A percentile compares a stretch with the other conserved stretches of the same genome.
phyloP scores from a whole-genome alignment of 2,888 invertebrate genomes.

The Platypus cylindrus region DNA sequence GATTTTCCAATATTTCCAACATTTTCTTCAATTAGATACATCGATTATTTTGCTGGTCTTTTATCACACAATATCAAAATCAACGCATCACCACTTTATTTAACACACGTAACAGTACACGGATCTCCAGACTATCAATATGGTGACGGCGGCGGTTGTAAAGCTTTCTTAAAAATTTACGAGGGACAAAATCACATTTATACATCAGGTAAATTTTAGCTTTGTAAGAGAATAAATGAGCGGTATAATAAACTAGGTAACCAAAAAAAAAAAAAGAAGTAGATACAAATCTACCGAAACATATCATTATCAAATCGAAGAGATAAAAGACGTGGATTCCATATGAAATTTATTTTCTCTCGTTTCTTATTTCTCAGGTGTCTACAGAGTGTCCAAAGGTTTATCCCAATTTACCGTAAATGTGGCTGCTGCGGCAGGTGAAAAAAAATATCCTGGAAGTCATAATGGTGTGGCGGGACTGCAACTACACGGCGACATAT shows the following conservation, averaged over 20 bases:
- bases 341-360: constrained; percentile 1
- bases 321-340: too few species aligned
- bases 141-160: constrained; percentile 55
- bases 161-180: constrained; percentile 75
- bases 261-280: too few species aligned
- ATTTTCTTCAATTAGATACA: too few species aligned
- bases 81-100: constrained; percentile 73
- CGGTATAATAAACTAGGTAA: too few species aligned
- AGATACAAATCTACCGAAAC: too few species aligned
- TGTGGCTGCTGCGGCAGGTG: constrained; percentile 48
- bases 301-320: too few species aligned
- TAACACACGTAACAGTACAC: constrained; percentile 75
- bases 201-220: constrained; percentile 53
- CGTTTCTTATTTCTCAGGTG: constrained; percentile 39
- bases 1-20: too few species aligned
- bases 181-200: constrained; percentile 83
- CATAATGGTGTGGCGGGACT: too few species aligned
- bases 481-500: constrained; percentile 75
- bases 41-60: constrained; percentile 83
- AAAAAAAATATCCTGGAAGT: too few species aligned
- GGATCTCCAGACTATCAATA: constrained; percentile 62
- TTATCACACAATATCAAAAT: constrained; percentile 80
- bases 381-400: constrained; percentile 55
- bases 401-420: constrained; percentile 57
- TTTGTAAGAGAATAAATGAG: too few species aligned